Conservation (phyloP, 2,797 vertebrate species). For the Platalea minor region DNA sequence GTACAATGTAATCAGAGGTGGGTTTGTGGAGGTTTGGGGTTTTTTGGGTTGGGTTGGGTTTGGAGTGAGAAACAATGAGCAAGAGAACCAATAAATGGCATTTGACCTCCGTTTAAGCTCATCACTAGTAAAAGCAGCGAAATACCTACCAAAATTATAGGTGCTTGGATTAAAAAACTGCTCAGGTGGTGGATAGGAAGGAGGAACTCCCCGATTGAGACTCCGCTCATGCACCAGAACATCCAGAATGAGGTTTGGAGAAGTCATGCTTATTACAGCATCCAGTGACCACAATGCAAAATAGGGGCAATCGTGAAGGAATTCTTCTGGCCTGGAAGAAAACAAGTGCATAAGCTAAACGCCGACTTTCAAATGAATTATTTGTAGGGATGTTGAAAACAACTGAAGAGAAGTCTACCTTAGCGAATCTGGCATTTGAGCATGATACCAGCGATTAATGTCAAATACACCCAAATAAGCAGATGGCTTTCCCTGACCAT, state of each 20-base stretch:
- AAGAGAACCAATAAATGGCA: neutral
- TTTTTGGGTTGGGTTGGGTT: neutral
- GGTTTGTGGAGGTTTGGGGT: rapidly evolving
- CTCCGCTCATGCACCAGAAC: conserved; percentile 88
- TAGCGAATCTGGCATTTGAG: conserved; percentile 39
- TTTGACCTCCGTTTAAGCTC: neutral
- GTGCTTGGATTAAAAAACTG: conserved; percentile 93
- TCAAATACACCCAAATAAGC: neutral
- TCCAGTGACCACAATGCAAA: conserved; percentile 95
- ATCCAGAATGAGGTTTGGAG: conserved; percentile 83
- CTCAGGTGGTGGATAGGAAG: conserved; percentile 89
- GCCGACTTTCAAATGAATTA: neutral
- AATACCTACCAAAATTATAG: conserved; percentile 91
- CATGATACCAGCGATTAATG: neutral
- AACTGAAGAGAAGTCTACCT: conserved; percentile 74
- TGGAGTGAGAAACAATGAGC: neutral
- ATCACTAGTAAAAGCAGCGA: neutral
- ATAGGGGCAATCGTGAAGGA: conserved; percentile 90
- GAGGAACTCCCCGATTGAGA: conserved; percentile 87
- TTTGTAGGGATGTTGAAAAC: neutral
- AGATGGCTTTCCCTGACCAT: neutral
- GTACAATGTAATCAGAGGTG: too few relatives aligned
- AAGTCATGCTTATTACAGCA: conserved; percentile 79
- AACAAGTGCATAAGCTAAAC: neutral
- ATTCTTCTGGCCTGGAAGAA: conserved; percentile 84